phyloP scores from a whole-genome alignment of 2,113 vertebrate genomes.

The Phalacrocorax aristotelis region DNA sequence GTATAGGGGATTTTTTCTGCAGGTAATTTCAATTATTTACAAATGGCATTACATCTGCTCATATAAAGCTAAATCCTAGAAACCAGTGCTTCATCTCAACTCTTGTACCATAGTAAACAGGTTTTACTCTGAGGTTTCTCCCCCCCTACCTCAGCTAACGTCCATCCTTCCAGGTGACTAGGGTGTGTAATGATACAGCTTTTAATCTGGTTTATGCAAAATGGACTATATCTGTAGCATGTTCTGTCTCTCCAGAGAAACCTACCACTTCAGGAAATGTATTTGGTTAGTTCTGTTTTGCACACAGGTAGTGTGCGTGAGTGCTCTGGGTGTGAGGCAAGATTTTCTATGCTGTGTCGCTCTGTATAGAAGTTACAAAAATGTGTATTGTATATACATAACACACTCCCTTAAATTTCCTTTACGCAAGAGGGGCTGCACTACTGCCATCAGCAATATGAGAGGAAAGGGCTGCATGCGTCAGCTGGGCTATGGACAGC shows the following conservation, averaged over 20 bases:
- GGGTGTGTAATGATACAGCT: neutral
- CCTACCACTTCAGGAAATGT: neutral
- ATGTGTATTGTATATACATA: neutral
- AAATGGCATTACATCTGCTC: neutral
- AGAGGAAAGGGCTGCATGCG: neutral
- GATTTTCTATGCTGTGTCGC: neutral
- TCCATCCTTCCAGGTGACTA: neutral
- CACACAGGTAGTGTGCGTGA: neutral
- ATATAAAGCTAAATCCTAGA: neutral
- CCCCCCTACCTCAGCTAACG: neutral
- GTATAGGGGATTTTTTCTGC: neutral
- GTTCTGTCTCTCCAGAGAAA: neutral
- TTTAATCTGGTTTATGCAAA: neutral
- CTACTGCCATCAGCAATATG: neutral
- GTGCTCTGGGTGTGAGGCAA: neutral
- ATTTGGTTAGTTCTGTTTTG: neutral
- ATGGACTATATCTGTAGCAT: neutral
- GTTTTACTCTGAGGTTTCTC: neutral
- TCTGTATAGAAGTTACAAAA: neutral
- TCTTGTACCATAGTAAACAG: neutral
- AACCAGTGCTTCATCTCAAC: neutral
- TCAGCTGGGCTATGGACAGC: neutral
- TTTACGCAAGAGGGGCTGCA: fast-evolving
- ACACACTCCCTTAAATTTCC: neutral
- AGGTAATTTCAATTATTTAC: neutral